Percentiles rank a stretch among this genome's conserved stretches.
Conservation (phyloP, 2,888 invertebrate genomes). For the Leptopilina syphax region DNA sequence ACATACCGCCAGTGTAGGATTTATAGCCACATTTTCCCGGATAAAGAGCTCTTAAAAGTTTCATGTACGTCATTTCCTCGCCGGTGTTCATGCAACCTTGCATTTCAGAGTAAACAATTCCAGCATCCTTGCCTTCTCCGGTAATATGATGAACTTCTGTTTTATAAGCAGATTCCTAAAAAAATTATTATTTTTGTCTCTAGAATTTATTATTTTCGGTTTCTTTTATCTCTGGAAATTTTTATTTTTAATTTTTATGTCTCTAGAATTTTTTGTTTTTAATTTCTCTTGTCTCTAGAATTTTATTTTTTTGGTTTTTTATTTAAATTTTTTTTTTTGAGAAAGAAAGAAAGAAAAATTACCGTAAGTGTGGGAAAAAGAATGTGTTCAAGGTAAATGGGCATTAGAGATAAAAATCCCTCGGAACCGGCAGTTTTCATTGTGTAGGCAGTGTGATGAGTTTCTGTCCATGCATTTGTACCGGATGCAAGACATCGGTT, state of each 20-base stretch:
- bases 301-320: too few relatives aligned
- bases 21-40: conserved; percentile 90
- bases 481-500: conserved; percentile 94
- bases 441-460: conserved; percentile 93
- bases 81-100: conserved; percentile 91
- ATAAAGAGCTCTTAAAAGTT: conserved; percentile 85
- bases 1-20: conserved; percentile 87
- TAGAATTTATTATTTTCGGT: too few relatives aligned
- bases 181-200: background rate
- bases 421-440: conserved; percentile 91
- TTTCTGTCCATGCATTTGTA: conserved; percentile 93
- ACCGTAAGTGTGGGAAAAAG: conserved; percentile 89
- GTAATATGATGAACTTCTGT: conserved; percentile 96
- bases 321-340: too few relatives aligned
- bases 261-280: too few relatives aligned
- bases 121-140: conserved; percentile 92
- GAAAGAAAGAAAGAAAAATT: conserved; percentile 46
- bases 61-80: conserved; percentile 83
- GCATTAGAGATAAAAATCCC: conserved; percentile 92
- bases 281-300: too few relatives aligned
- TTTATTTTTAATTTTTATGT: too few relatives aligned
- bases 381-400: conserved; percentile 94
- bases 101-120: conserved; percentile 98
- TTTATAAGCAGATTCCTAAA: conserved; percentile 87
- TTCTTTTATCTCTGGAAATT: too few relatives aligned